Evolutionary conservation across 2,888 invertebrate genomes (phyloP).

Genomic region (Adelphocoris suturalis): DNA sequence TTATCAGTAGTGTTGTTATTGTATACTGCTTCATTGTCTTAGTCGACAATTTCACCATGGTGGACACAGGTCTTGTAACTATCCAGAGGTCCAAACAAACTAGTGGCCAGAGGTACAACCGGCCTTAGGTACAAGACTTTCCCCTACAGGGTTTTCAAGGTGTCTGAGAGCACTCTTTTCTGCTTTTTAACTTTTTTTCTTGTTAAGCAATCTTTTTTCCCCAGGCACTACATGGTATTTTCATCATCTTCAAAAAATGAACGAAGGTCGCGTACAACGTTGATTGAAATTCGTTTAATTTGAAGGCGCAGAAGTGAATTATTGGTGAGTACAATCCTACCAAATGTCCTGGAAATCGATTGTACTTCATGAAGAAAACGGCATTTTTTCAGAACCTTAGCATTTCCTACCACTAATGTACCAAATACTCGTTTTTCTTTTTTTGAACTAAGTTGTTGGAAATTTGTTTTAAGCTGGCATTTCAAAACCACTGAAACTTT

Average conservation of each 20-base stretch:
- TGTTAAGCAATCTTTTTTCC: not conserved
- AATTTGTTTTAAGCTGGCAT: slow-evolving; percentile 63
- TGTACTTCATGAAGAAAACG: slow-evolving; percentile 43
- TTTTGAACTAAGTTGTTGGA: slow-evolving; percentile 49
- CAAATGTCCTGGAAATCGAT: slow-evolving; percentile 49
- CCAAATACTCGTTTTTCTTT: slow-evolving; percentile 52
- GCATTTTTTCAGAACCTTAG: slow-evolving; percentile 45
- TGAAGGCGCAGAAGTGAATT: slow-evolving; percentile 26
- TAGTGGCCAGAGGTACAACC: not conserved
- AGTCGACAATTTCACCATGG: too few relatives aligned
- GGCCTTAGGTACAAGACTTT: slow-evolving; percentile 10
- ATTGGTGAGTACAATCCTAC: slow-evolving; percentile 41
- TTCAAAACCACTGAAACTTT: slow-evolving; percentile 67
- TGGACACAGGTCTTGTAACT: slow-evolving; percentile 1
- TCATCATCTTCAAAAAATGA: not conserved
- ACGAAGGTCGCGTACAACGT: not conserved
- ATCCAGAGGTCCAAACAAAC: not conserved
- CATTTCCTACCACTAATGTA: slow-evolving; percentile 49
- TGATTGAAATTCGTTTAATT: slow-evolving; percentile 1
- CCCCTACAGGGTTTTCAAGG: not conserved
- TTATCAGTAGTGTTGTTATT: too few relatives aligned
- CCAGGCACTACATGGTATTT: not conserved
- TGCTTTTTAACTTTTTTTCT: not conserved
- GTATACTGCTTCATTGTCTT: too few relatives aligned
- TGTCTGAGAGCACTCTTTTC: not conserved